Base-by-base conservation (phyloP, 2,888 invertebrate species). In the Branchellion lobata region DNA sequence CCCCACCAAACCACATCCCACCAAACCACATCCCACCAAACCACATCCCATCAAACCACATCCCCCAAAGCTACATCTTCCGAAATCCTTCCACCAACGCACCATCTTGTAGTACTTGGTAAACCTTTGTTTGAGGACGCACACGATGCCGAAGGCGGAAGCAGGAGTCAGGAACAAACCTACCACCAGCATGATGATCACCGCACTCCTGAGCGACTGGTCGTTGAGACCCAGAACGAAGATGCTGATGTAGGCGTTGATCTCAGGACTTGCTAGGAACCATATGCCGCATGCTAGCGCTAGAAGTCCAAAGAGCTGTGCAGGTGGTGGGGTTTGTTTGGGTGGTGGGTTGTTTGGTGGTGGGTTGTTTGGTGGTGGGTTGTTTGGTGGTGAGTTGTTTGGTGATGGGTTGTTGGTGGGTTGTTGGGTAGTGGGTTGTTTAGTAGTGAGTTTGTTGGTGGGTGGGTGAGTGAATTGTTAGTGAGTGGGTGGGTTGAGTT, bases 231-330 rank as follows among this genome's bases (percentile, higher is more conserved):
- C 47, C n/a, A 80, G 78, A 2, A 79, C 80, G 27, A 83, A 73
- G 5, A 83, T 79, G 14, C 73, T 78, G 69, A 83, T 75, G 82
- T 82, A 82, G 18, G 81, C 75, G 34, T 81, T 69, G 11, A 83
- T 78, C 68, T 83, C 80, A 29, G 76, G 76, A 71, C 82, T 81
- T 47, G 81, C 79, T 51, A 79, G 76, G 79, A 83, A 80, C 83
- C 83, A 83, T 40, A 83, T 78, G 40, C 83, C 83, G 24, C 81
- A 80, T 21, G 77, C 82, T 14, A 83, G 11, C 29, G 81, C 82
- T 33, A 81, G 80, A 36, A 82, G 79, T 8, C 83, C 83, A 14
- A 77, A 24, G 2, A 82, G 27, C 83, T 83, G 79, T 47, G 8
- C 5, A n/a, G 24, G 40, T 40, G 40, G 40, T 40, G 40, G 5